Evolutionary conservation across 2,888 invertebrate species (phyloP).

Genomic region (Sarcophaga variegata): DNA sequence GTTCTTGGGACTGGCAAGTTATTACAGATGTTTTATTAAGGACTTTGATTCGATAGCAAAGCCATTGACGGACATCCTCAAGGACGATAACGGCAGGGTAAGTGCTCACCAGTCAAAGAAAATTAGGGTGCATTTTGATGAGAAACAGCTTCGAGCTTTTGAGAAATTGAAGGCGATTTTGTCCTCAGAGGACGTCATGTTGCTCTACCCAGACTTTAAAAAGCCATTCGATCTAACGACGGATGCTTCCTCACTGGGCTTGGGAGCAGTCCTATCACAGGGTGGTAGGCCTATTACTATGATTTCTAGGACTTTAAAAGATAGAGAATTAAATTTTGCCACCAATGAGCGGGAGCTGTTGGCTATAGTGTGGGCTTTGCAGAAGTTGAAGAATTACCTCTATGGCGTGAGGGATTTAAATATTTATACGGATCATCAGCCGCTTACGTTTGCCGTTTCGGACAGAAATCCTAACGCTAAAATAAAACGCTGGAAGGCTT

Average conservation of each 20-base stretch:
- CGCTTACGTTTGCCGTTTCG: conserved; percentile 35
- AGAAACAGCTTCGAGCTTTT: conserved; percentile 57
- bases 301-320: conserved; percentile 30
- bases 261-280: conserved; percentile 57
- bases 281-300: conserved; percentile 40
- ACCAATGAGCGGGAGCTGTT: conserved; percentile 74
- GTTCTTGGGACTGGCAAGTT: conserved; percentile 45
- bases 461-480: conserved; percentile 66
- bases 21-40: conserved; percentile 7
- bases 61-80: conserved; percentile 66
- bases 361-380: conserved; percentile 76
- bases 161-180: conserved; percentile 57
- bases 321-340: conserved; percentile 38
- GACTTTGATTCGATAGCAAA: conserved; percentile 68
- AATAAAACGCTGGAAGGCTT: conserved; percentile 38
- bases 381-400: conserved; percentile 77
- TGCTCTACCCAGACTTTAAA: conserved; percentile 63
- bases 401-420: conserved; percentile 73
- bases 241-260: conserved; percentile 32
- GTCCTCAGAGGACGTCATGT: conserved; percentile 53
- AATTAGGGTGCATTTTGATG: conserved; percentile 46
- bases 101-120: conserved; percentile 59
- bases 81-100: conserved; percentile 67
- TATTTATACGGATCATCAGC: conserved; percentile 69
- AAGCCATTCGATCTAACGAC: conserved; percentile 68